Evolutionary conservation across 2,797 vertebrate species (phyloP), one percentile per base, ranked within the genome.

Genomic region (Mormyrus hasselquistii): DNA sequence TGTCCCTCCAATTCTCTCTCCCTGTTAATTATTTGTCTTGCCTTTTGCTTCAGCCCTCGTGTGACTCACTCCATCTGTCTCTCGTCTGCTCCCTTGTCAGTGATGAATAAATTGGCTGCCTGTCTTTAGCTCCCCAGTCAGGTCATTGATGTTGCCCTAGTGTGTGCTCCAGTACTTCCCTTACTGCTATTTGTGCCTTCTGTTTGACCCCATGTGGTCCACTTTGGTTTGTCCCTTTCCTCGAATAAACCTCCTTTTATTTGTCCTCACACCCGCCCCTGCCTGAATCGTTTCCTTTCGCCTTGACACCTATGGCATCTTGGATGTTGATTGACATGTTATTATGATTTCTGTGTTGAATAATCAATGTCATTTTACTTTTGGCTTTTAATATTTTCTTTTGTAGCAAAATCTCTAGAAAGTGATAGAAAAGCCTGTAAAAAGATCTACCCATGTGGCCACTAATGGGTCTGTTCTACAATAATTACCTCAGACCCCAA

Each of bases 401-500:
- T 85, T 25, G 47, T 85, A 12, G 44, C 44, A 25, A 84, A 50
- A 3, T 82, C 14, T 82, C 41, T 49, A 9, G 4, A 52, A 52
- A 52, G 44, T 85, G 16, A 85, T 49, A 85, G 82, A 85, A 85
- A 85, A 50, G 44, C 22, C 82, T 25, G n/a, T 47, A 52, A 85
- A 85, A 25, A 65, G 3, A 25, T 25, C 1, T 29, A 49, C 22
- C 22, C 12, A 10, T 52, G 44, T 85, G 47, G 79, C 38, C 53
- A 62, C 10, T 44, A 83, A 38, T 47, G 88, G 76, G 76, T 82
- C 14, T 6, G 44, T 29, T 53, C 22, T 14, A 88, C 41, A 83
- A 84, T 89, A 88, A 90, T 90, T 88, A 88, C 88, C 89, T 89
- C 82, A 38, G 87, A 83, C 88, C 65, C 52, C 47, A 3, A 19